Conservation (phyloP, 2,113 vertebrate genomes). For the Smithornis capensis region DNA sequence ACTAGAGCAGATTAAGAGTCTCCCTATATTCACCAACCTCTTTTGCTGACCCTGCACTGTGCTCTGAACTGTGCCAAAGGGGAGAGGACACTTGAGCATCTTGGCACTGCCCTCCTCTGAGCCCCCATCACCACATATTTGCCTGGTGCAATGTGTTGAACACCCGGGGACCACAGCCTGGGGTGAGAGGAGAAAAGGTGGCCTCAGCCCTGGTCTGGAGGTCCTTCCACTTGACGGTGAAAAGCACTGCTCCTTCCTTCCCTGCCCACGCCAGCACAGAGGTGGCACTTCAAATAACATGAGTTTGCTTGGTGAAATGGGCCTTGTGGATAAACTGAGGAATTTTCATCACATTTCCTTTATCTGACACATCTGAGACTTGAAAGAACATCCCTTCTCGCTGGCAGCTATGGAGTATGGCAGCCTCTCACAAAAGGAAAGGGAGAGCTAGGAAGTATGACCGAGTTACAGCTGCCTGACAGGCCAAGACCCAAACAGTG, state of each 20-base stretch:
- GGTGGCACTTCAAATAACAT: rapidly evolving
- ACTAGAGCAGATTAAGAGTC: background rate
- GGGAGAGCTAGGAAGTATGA: background rate
- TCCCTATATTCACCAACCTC: background rate
- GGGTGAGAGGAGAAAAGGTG: background rate
- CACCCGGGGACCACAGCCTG: background rate
- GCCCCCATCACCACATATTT: rapidly evolving
- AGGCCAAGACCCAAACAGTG: background rate
- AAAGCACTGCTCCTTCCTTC: background rate
- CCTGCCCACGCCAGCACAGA: background rate
- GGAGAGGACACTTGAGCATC: background rate
- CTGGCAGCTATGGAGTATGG: background rate
- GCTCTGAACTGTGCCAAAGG: background rate
- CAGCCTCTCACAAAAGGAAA: background rate
- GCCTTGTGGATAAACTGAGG: background rate
- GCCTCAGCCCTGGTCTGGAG: background rate
- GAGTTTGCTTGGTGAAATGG: background rate
- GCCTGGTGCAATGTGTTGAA: background rate
- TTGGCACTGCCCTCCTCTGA: background rate
- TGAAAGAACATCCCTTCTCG: background rate
- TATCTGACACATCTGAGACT: background rate
- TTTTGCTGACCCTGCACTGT: background rate
- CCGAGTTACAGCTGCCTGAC: background rate
- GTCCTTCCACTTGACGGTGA: background rate
- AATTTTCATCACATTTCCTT: background rate